Evolutionary conservation across 2,888 invertebrate genomes (phyloP).

Genomic region (Dolichomitus sp.): DNA sequence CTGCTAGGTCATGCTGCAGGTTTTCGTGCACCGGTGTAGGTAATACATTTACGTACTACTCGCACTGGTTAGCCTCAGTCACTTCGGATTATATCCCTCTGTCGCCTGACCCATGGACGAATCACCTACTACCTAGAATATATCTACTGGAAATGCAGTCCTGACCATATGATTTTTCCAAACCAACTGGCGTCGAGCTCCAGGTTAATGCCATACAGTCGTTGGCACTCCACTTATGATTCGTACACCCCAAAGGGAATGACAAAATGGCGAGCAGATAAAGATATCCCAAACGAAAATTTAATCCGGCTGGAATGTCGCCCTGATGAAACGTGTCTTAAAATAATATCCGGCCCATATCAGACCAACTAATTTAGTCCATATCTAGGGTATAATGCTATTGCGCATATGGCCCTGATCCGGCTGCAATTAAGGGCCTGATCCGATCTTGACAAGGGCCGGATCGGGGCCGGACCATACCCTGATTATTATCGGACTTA

Average conservation of each 20-base stretch:
- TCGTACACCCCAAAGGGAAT: background rate
- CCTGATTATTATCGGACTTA: too few relatives aligned
- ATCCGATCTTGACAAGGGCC: too few relatives aligned
- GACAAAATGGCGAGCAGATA: too few relatives aligned
- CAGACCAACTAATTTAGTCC: too few relatives aligned
- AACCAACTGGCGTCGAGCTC: slow-evolving; percentile 33
- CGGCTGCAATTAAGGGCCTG: too few relatives aligned
- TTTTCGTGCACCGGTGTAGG: slow-evolving; percentile 9
- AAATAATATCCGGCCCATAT: too few relatives aligned
- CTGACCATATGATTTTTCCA: slow-evolving; percentile 69
- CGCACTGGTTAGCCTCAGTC: slow-evolving; percentile 29
- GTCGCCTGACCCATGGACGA: slow-evolving; percentile 42
- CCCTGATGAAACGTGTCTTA: too few relatives aligned
- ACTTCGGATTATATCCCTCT: slow-evolving; percentile 44
- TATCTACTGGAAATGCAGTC: slow-evolving; percentile 67
- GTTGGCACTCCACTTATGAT: background rate
- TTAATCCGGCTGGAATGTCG: too few relatives aligned
- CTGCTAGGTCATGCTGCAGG: slow-evolving; percentile 53
- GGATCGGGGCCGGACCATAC: too few relatives aligned
- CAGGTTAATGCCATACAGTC: background rate
- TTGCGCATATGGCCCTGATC: too few relatives aligned
- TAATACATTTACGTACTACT: slow-evolving; percentile 5
- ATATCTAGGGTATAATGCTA: too few relatives aligned
- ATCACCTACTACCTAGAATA: slow-evolving; percentile 24
- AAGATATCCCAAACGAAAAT: too few relatives aligned